Conservation (phyloP, 2,888 invertebrate species). For the Falcaria lacertinaria region DNA sequence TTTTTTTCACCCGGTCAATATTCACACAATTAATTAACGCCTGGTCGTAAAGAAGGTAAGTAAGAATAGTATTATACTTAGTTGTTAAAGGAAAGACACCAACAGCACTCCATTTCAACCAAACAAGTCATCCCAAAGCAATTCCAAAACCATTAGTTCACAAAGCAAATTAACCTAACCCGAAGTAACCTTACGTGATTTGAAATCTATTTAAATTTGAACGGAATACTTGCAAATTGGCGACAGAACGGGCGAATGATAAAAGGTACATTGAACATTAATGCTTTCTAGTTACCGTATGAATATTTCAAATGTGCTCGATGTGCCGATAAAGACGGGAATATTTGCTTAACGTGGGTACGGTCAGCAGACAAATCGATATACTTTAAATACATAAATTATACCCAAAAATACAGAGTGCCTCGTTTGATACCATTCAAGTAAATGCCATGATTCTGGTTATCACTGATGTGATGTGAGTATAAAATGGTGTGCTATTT, state of each 20-base stretch:
- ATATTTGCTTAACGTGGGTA: constrained; percentile 51
- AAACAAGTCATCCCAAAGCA: not conserved
- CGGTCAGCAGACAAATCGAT: constrained; percentile 31
- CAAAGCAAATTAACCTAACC: not conserved
- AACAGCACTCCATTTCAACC: not conserved
- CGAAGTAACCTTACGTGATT: not conserved
- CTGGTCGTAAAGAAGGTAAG: too few species aligned
- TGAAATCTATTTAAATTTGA: constrained; percentile 1
- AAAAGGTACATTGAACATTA: constrained; percentile 64
- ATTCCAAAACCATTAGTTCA: not conserved
- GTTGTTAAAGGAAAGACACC: too few species aligned
- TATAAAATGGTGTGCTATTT: too few species aligned
- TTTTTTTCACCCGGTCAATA: too few species aligned
- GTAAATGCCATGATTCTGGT: too few species aligned
- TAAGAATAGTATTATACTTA: too few species aligned
- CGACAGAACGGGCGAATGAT: constrained; percentile 34
- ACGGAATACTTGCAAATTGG: constrained; percentile 24
- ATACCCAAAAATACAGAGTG: too few species aligned
- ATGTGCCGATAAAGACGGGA: constrained; percentile 66
- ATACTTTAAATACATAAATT: too few species aligned
- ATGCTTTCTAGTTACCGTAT: constrained; percentile 69
- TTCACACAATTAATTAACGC: too few species aligned
- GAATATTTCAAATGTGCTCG: constrained; percentile 75
- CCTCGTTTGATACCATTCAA: too few species aligned
- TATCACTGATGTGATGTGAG: too few species aligned